Base-by-base conservation (phyloP, 2,113 vertebrate species). In the Callipepla squamata region DNA sequence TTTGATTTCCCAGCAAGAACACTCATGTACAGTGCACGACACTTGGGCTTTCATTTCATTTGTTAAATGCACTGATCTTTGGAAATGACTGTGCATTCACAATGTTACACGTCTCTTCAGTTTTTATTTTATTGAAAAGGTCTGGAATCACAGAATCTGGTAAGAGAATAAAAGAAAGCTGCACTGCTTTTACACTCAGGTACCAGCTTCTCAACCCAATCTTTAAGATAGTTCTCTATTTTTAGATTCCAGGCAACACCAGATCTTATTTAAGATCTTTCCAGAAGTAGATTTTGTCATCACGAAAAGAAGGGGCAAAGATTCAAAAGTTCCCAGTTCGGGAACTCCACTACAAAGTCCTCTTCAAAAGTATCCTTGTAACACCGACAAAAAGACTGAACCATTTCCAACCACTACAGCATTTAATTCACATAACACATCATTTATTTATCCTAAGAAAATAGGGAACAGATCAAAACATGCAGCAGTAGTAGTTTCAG, bases 21-120 rank as follows among this genome's bases (percentile, higher is more conserved):
- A 22, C 6, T 15, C 25, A 55, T 30, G 16, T 18, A 18, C 53
- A 32, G 53, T 55, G 75, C 65, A 19, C 58, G 44, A 61, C 89
- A 58, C 80, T 94, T 91, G 68, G 34, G 58, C 79, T 90, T 70
- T 66, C 76, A 91, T 90, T 70, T 66, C 76, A 91, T 69, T 95
- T 73, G 79, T 66, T 87, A 83, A 85, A 68, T 51, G 61, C 45
- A 79, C 1, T 76, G 75, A 87, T 92, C 75, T 92, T 36, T 85
- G 81, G 68, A 73, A 89, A 82, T n/a, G n/a, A n/a, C 82, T 92
- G 72, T 82, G 58, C 94, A 94, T 87, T 30, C 47, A 96, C 82
- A 85, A 38, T 45, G 82, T 80, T 85, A 91, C 82, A 55, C 74
- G 65, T 72, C 55, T 87, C 67, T 87, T 66, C 75, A 67, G 51